These are phyloP conservation scores for Chloroceryle amazona DNA, from an alignment of 2,797 vertebrate genomes.

Conservation along the genomic window DNA sequence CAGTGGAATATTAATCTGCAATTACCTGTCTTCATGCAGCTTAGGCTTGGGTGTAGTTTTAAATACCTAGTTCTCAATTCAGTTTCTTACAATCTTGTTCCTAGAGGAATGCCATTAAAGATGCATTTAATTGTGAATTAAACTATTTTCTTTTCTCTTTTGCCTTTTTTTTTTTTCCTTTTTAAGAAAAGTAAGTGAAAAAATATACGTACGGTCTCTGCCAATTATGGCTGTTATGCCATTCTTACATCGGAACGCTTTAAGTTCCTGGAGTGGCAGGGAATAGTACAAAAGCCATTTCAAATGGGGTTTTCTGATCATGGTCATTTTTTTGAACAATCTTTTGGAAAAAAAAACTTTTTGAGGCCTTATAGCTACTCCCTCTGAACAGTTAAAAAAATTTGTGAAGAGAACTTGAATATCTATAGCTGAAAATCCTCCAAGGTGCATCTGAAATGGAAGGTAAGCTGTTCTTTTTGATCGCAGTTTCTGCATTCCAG, in stretches of 20 bases:
- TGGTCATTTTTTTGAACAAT: background rate
- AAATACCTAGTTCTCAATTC: background rate
- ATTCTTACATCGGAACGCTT: background rate
- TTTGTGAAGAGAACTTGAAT: background rate
- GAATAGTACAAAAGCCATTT: background rate
- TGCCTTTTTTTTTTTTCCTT: background rate
- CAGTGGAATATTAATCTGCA: slow-evolving; percentile 56
- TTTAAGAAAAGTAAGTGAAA: background rate
- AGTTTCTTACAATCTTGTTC: background rate
- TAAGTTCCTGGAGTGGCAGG: background rate
- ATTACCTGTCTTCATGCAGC: slow-evolving; percentile 45
- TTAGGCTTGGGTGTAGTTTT: slow-evolving; percentile 32
- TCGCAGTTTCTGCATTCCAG: background rate
- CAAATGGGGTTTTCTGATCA: background rate
- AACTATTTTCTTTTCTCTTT: background rate
- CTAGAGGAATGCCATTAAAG: background rate
- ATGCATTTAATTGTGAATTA: background rate
- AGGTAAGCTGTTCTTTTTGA: background rate
- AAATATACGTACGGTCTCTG: background rate
- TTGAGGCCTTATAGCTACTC: background rate
- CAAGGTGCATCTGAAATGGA: background rate
- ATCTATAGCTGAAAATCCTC: background rate
- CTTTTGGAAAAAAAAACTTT: background rate
- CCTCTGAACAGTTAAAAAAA: background rate
- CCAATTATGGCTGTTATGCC: background rate